Evolutionary conservation across 2,888 invertebrate genomes (phyloP), one percentile per base, ranked within the genome.

Genomic region (Athripsodes cinereus): DNA sequence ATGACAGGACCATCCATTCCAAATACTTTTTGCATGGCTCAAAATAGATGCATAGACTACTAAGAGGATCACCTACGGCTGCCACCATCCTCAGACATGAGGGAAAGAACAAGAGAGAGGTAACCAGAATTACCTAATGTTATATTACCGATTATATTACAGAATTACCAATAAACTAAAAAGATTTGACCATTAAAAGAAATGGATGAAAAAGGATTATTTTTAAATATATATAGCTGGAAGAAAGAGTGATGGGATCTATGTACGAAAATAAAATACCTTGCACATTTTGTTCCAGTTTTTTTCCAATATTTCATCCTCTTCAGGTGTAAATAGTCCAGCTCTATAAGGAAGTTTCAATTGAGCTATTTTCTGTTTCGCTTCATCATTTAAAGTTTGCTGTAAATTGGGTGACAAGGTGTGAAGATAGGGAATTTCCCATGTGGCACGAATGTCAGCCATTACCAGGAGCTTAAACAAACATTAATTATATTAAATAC

Each of bases 221-320:
- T n/a, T n/a, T n/a, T n/a, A n/a, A n/a, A n/a, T n/a, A n/a, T n/a
- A n/a, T n/a, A n/a, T n/a, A n/a, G n/a, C n/a, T n/a, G n/a, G n/a
- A n/a, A n/a, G n/a, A n/a, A n/a, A n/a, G n/a, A n/a, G n/a, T n/a
- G n/a, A n/a, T n/a, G n/a, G n/a, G n/a, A n/a, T n/a, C n/a, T n/a
- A n/a, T n/a, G n/a, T n/a, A 22, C 16, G 8, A 44, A n/a, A 22
- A 31, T 20, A 49, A 35, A 34, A 52, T 54, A 60, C 60, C 19
- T 21, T n/a, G 40, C 57, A 57, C 21, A 60, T 11, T 34, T 40
- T 35, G 11, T 26, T 55, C 60, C 60, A 60, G 34, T 60, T 60
- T 44, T 47, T 22, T 8, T n/a, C n/a, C 18, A 60, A 26, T n/a
- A 60, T 60, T 35, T 55, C 44, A 18, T 60, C 57, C 40, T 60